Base-by-base conservation (phyloP, 2,888 invertebrate genomes). In the Leptarthrus brevirostris region DNA sequence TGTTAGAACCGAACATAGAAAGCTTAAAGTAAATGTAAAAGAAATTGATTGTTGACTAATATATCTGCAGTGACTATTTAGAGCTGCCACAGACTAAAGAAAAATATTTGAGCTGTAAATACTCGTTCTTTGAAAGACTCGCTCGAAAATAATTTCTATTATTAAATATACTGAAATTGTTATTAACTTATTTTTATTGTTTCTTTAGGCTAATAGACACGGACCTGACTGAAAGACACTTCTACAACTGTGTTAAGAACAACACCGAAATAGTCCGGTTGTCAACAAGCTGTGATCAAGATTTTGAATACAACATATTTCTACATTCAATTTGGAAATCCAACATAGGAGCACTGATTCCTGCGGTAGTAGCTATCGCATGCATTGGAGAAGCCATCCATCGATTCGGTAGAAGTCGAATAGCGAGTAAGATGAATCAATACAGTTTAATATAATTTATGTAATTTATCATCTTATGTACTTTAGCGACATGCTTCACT, bases 191-290 rank as follows among this genome's bases (percentile, higher is more conserved):
- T n/a, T n/a, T n/a, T n/a, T n/a, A n/a, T n/a, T n/a, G n/a, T n/a
- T n/a, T n/a, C n/a, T 82, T 66, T 77, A 87, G 87, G 80, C 88
- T 89, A 79, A 85, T 89, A 77, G 89, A 89, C 80, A 89, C 89
- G 3, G 89, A 90, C 79, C 79, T 88, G 66, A 87, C 85, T 6
- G 81, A 84, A 44, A 84, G 87, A 79, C 86, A 89, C 77, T 90
- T 89, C 80, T 81, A 86, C 49, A 84, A 87, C 76, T 89, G 88
- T 79, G 83, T 79, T 66, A 81, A 87, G 78, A 82, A 83, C 69
- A 88, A 89, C 80, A 89, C 88, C 77, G 87, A 88, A 14, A 84
- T 85, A 76, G 77, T 86, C 72, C 83, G 86, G 5, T 78, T 86
- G 49, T 81, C 82, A 52, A 81, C 82, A 2, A 82, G 82, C 56